Evolutionary conservation across 2,888 invertebrate species (phyloP).

Genomic region (Cyclophora albipunctata): DNA sequence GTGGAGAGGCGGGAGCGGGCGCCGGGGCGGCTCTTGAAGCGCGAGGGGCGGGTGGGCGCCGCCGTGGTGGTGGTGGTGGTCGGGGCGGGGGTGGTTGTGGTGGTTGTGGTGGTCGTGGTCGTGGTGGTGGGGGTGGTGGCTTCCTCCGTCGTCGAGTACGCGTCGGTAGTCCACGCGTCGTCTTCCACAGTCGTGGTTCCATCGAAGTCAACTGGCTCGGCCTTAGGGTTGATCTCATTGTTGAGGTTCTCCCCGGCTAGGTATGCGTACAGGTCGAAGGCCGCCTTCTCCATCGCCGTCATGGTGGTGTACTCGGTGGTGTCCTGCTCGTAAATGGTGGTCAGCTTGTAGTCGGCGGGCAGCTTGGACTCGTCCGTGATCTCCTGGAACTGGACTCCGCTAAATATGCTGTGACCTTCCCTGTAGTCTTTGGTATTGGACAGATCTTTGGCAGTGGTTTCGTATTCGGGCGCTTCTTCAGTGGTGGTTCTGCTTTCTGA

Average conservation of each 20-base stretch:
- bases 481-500: constrained; percentile 69
- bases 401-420: constrained; percentile 58
- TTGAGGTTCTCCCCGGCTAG: constrained; percentile 79
- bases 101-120: constrained; percentile 75
- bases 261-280: constrained; percentile 87
- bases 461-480: constrained; percentile 70
- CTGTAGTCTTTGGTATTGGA: constrained; percentile 51
- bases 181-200: constrained; percentile 54
- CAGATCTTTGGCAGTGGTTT: constrained; percentile 37
- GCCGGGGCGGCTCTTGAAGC: constrained; percentile 59
- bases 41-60: constrained; percentile 57
- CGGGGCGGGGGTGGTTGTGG: constrained; percentile 70
- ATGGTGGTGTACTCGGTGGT: constrained; percentile 79
- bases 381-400: constrained; percentile 56
- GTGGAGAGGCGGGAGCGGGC: constrained; percentile 65
- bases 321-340: constrained; percentile 58
- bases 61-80: constrained; percentile 64
- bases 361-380: constrained; percentile 60
- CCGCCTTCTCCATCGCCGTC: constrained; percentile 86
- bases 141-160: constrained; percentile 61
- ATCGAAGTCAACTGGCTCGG: constrained; percentile 44
- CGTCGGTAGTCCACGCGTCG: constrained; percentile 62
- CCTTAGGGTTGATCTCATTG: constrained; percentile 68
- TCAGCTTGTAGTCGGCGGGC: constrained; percentile 55
- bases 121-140: constrained; percentile 73